Base-by-base conservation (phyloP, 2,797 vertebrate genomes). In the Steatocranus sp. region DNA sequence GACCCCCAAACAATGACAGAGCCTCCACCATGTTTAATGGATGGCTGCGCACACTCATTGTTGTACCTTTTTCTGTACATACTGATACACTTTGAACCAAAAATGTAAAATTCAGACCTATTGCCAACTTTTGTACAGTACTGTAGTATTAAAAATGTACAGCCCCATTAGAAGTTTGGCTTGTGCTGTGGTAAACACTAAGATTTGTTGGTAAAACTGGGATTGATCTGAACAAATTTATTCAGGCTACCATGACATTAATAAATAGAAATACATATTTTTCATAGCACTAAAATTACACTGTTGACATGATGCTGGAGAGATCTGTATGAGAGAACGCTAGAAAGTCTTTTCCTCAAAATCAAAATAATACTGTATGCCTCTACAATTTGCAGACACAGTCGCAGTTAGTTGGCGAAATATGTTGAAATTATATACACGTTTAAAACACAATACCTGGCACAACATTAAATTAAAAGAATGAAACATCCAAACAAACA, bases 191-290 rank as follows among this genome's bases (percentile, higher is more conserved):
- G 8, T 53, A 82, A 68, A 78, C 77, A 63, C 4, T 70, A 34
- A 6, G 68, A 48, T 25, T 61, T 79, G 68, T 30, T 66, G 41
- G 75, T 38, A 76, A 79, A 68, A 50, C 2, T 77, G 61, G 83
- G 75, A 78, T 79, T 77, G 43, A 82, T 91, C 85, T 88, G 83
- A 90, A 91, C 97, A 97, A 93, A 96, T 98, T 98, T 96, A 95
- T 91, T 93, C 91, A 95, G 94, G 94, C 94, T 96, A 96, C 92
- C 87, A 90, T 96, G 93, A 94, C 94, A 94, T 95, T 95, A 93
- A 97, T 96, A 97, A 97, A 98, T 96, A 97, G 94, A 97, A 96
- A 96, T 96, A 92, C 87, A 93, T 58, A 87, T 61, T 75, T 87
- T 86, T 88, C 75, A 91, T 91, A 88, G 86, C 85, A 87, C 81